Evolutionary conservation across 2,113 vertebrate species (phyloP).

Genomic region (Corvus cornix): DNA sequence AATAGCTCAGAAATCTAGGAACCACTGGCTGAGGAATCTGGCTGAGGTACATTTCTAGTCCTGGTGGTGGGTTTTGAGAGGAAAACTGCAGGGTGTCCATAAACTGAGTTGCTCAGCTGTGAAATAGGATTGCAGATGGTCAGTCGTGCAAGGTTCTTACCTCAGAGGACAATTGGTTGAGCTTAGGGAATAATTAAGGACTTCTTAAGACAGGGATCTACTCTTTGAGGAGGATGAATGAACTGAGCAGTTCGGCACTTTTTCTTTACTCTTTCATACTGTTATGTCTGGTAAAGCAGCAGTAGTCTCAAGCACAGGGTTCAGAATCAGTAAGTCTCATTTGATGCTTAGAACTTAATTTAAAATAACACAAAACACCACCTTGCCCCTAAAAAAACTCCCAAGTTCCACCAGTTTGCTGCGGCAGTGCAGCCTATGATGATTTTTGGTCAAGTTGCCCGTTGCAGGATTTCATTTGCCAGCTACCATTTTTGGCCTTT

Average conservation of each 20-base stretch:
- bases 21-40: not conserved
- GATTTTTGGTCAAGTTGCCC: not conserved
- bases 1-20: not conserved
- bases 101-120: not conserved
- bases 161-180: not conserved
- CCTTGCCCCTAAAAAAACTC: not conserved
- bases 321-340: not conserved
- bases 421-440: not conserved
- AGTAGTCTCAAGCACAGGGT: not conserved
- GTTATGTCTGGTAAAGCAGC: not conserved
- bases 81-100: not conserved
- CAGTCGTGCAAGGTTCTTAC: not conserved
- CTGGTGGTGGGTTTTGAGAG: not conserved
- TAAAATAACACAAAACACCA: not conserved
- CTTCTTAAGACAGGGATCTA: not conserved
- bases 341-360: not conserved
- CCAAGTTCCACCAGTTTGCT: not conserved
- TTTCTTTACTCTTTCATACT: not conserved
- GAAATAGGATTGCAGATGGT: not conserved
- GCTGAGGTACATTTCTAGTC: not conserved
- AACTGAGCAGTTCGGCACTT: not conserved
- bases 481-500: not conserved
- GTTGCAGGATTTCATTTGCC: not conserved
- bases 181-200: not conserved
- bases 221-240: not conserved